Conservation (phyloP, 2,797 vertebrate species). For the Apogon hyalosoma region DNA sequence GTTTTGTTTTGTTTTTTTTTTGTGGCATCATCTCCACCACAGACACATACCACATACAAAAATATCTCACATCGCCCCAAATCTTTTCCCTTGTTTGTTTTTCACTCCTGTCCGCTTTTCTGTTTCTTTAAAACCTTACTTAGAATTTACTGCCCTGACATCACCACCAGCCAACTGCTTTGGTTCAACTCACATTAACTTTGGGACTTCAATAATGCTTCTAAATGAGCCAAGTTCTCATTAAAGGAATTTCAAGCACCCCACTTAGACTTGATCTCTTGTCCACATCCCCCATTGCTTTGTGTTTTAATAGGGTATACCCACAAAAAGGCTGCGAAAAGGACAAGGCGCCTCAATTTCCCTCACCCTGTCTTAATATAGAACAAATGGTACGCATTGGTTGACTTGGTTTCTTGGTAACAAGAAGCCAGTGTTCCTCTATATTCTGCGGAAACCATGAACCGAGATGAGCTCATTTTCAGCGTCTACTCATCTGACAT, state of each 20-base stretch:
- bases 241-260: slow-evolving; percentile 75
- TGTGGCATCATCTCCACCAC: slow-evolving; percentile 17
- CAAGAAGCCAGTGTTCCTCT: slow-evolving; percentile 64
- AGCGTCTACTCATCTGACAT: slow-evolving; percentile 41
- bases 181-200: slow-evolving; percentile 76
- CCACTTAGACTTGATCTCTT: slow-evolving; percentile 69
- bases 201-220: slow-evolving; percentile 75
- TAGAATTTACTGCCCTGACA: slow-evolving; percentile 68
- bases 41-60: slow-evolving; percentile 12
- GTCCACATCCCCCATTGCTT: slow-evolving; percentile 65
- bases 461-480: slow-evolving; percentile 39
- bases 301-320: slow-evolving; percentile 55
- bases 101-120: slow-evolving; percentile 26
- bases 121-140: slow-evolving; percentile 59
- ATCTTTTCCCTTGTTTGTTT: slow-evolving; percentile 16
- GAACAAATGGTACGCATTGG: slow-evolving; percentile 62
- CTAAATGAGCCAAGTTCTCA: slow-evolving; percentile 78
- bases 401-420: slow-evolving; percentile 83
- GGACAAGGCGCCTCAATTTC: slow-evolving; percentile 57
- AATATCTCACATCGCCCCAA: slow-evolving; percentile 18
- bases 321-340: slow-evolving; percentile 55
- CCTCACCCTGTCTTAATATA: slow-evolving; percentile 54
- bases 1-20: background rate
- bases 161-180: slow-evolving; percentile 68
- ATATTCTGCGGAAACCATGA: background rate